A percentile compares a stretch with the other conserved stretches of the same genome.
Evolutionary conservation across 2,797 vertebrate genomes (phyloP).

Genomic region (Hipposideros larvatus): DNA sequence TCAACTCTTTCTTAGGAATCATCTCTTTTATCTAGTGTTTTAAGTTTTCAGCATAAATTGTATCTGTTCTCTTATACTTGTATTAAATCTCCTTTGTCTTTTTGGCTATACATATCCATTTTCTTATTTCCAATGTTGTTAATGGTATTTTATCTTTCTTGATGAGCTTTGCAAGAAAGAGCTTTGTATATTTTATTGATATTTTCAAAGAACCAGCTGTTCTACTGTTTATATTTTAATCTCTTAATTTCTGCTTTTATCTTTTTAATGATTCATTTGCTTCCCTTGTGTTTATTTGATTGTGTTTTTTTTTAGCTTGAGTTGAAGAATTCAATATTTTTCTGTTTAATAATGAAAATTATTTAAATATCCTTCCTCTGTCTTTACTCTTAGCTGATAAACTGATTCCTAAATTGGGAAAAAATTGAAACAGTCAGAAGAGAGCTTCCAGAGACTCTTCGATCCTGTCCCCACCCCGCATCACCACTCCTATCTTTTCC

Average conservation of each 20-base stretch:
- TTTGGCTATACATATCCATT: conserved; percentile 15
- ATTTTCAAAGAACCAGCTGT: conserved; percentile 72
- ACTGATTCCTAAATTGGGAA: neutral
- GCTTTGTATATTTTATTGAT: conserved; percentile 72
- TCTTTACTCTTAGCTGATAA: neutral
- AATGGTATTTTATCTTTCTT: conserved; percentile 69
- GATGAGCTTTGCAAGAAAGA: conserved; percentile 71
- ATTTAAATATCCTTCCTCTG: neutral
- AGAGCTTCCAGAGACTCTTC: neutral
- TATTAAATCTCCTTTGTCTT: conserved; percentile 57
- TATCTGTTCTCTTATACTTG: neutral
- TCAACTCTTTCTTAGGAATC: conserved; percentile 58
- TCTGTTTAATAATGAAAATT: conserved; percentile 45
- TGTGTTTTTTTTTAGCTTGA: neutral
- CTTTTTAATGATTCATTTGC: conserved; percentile 67
- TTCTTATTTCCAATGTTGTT: conserved; percentile 63
- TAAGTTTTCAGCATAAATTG: conserved; percentile 29
- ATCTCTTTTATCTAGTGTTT: neutral
- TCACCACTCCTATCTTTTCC: neutral
- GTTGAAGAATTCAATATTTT: conserved; percentile 48
- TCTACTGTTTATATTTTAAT: conserved; percentile 75
- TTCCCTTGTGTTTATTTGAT: conserved; percentile 73
- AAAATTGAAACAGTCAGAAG: neutral
- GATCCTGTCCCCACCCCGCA: neutral
- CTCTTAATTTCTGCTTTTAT: conserved; percentile 77